A percentile compares a stretch with the other conserved stretches of the same genome.
Conservation (phyloP, 1,140 invertebrate genomes). For the Panulirus ornatus region DNA sequence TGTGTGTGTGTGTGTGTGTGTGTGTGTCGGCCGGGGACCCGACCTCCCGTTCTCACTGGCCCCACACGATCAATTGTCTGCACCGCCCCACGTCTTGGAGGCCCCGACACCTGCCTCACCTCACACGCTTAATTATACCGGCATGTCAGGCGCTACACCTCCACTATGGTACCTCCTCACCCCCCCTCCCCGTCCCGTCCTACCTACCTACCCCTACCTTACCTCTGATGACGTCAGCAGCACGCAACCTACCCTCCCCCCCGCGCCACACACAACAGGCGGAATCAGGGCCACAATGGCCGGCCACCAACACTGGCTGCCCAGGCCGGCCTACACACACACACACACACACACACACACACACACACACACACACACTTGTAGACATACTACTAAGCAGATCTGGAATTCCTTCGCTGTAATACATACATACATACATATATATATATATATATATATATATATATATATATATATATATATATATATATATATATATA, state of each 20-base stretch:
- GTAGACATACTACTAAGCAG: not conserved
- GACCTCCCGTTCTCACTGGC: too few species aligned
- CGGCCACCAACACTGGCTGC: too few species aligned
- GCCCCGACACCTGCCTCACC: too few species aligned
- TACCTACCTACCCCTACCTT: not conserved
- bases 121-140: too few species aligned
- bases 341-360: constrained; percentile 7
- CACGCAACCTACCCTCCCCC: too few species aligned
- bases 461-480: not conserved
- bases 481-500: not conserved
- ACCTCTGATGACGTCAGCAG: not conserved
- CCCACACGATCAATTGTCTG: too few species aligned
- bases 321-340: not conserved
- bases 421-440: not conserved
- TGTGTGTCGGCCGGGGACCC: too few species aligned
- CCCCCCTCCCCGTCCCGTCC: not conserved
- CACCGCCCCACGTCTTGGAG: too few species aligned
- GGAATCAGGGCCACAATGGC: too few species aligned
- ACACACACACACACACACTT: constrained; percentile 29
- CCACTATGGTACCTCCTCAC: not conserved
- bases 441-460: not conserved
- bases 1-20: too few species aligned
- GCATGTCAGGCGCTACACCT: too few species aligned
- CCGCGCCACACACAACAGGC: too few species aligned
- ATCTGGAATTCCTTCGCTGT: not conserved